A percentile compares a stretch with the other conserved stretches of the same genome.
These are phyloP conservation scores for Schlechtendalia chinensis DNA, from an alignment of 1,140 invertebrate species.

Conservation along the genomic window DNA sequence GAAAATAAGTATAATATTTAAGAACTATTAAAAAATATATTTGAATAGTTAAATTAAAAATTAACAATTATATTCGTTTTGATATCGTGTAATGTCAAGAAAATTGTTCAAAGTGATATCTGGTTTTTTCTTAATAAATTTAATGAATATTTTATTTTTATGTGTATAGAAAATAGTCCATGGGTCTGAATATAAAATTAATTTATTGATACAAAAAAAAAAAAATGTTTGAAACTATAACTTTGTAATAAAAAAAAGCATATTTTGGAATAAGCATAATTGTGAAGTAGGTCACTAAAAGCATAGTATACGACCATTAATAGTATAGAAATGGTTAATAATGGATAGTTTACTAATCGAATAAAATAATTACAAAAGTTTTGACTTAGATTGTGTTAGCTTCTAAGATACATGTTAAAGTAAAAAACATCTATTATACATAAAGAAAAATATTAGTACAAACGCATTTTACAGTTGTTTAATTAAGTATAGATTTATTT, in stretches of 20 bases:
- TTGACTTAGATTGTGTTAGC: not conserved
- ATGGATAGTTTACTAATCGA: conserved; percentile 14
- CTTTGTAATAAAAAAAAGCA: conserved; percentile 29
- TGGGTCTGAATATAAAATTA: not conserved
- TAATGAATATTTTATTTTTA: not conserved
- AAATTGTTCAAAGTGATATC: not conserved
- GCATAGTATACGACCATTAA: conserved; percentile 38
- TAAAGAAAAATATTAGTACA: conserved; percentile 17
- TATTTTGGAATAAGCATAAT: conserved; percentile 35
- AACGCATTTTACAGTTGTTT: conserved; percentile 37
- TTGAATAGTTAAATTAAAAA: not conserved
- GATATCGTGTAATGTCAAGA: conserved; percentile 2
- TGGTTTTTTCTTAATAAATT: not conserved
- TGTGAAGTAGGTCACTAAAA: conserved; percentile 42
- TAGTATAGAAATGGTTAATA: conserved; percentile 32
- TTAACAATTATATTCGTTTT: not conserved
- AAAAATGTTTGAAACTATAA: conserved; percentile 24
- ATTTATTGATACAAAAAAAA: not conserved
- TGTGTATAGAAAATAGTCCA: conserved; percentile 39
- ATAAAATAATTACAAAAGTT: not conserved
- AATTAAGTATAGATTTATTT: not conserved
- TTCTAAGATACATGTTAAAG: not conserved
- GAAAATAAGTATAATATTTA: conserved; percentile 20
- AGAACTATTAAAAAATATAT: not conserved
- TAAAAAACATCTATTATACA: conserved; percentile 5